These are phyloP conservation scores for Decapterus maruadsi DNA, from an alignment of 2,797 vertebrate species.

Conservation along the genomic window DNA sequence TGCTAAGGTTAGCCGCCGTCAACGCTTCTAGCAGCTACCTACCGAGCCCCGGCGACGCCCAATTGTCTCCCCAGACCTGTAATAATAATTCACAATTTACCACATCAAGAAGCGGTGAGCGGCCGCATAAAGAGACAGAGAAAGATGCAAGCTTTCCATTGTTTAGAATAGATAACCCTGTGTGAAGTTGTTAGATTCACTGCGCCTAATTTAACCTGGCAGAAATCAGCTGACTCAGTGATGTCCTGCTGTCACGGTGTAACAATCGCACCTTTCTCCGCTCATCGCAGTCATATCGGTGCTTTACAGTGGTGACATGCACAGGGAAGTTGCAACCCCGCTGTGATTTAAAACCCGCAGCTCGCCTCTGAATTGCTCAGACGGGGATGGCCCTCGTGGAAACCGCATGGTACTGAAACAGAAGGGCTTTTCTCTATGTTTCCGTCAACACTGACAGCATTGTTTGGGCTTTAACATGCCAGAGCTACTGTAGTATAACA, in stretches of 20 bases:
- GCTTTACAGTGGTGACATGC: neutral
- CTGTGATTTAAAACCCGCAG: neutral
- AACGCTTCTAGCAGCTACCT: constrained; percentile 66
- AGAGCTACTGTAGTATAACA: constrained; percentile 3
- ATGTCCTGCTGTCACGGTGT: constrained; percentile 5
- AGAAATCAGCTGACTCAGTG: neutral
- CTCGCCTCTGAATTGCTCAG: neutral
- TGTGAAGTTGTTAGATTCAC: neutral
- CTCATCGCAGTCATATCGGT: neutral
- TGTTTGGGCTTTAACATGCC: constrained; percentile 33
- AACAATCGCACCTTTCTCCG: neutral
- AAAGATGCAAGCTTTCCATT: neutral
- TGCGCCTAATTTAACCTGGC: neutral
- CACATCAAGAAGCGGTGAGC: neutral
- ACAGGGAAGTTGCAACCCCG: neutral
- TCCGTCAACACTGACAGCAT: constrained; percentile 53
- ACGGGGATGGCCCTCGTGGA: constrained; percentile 17
- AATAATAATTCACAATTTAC: neutral
- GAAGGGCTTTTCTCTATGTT: constrained; percentile 24
- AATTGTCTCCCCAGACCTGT: constrained; percentile 18
- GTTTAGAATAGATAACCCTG: too few relatives aligned
- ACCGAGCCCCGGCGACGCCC: constrained; percentile 67
- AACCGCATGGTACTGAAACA: constrained; percentile 22
- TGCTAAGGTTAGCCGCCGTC: constrained; percentile 56
- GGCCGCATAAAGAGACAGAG: neutral